Base-by-base conservation (phyloP, 2,113 vertebrate species). In the Centropus unirufus region DNA sequence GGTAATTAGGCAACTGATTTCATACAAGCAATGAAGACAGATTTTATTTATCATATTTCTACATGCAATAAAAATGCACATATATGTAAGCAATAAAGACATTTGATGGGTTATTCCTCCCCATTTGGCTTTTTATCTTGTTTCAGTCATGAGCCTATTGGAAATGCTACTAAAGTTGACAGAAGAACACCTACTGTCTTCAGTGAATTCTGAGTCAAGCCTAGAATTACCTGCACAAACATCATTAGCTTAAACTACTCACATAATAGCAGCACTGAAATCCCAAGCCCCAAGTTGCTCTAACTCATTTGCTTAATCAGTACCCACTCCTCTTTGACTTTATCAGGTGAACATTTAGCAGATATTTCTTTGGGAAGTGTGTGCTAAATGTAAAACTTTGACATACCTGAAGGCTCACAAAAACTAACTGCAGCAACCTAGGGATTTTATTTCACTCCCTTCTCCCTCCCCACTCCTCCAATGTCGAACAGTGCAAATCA, bases 161-260 rank as follows among this genome's bases (percentile, higher is more conserved):
- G 42, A 89, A 91, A 79, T 72, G 12, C 15, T 40, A 47, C 34
- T 69, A 16, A 76, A 70, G 9, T 26, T 69, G 70, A 68, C 17
- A 79, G 36, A 89, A 84, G 24, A 10, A 22, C 11, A 58, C 61
- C 36, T 84, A 13, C 36, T 47, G 18, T 76, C 78, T 89, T 89
- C 74, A 73, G 21, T 0, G 29, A 91, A 76, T 61, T 66, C 47
- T 49, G 66, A 72, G 66, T 54, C 77, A 76, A 91, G 32, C 30
- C n/a, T 36, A 84, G 62, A 95, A 84, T 46, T 79, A 82, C 55
- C 54, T 85, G 24, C 62, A 89, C 64, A 79, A 64, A 58, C 62
- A 82, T 92, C 54, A 79, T 87, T 87, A 95, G 11, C 32, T 87
- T 82, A 79, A 87, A 79, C 14, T 92, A 36, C 22, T 89, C 81